Evolutionary conservation across 1,140 invertebrate species (phyloP).

Genomic region (Sitobion miscanthi): DNA sequence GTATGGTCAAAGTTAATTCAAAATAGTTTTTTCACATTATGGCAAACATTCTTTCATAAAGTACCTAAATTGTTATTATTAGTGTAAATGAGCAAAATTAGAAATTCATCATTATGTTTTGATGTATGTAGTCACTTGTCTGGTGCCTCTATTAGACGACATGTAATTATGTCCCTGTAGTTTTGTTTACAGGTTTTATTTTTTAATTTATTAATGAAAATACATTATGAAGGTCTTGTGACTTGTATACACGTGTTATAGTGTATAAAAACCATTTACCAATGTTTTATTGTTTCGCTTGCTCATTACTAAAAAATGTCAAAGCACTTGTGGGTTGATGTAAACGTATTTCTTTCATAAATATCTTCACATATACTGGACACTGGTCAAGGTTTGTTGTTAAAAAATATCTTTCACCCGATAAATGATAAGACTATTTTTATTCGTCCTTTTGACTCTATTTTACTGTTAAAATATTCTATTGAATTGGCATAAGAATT

Average conservation of each 20-base stretch:
- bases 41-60: not conserved
- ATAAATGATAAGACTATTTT: conserved; percentile 19
- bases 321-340: not conserved
- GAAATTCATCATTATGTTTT: not conserved
- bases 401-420: not conserved
- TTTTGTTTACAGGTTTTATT: not conserved
- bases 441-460: conserved; percentile 21
- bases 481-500: conserved; percentile 24
- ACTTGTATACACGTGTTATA: not conserved
- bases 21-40: not conserved
- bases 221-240: not conserved
- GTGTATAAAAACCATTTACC: not conserved
- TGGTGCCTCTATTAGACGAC: not conserved
- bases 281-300: conserved; percentile 27
- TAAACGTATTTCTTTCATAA: conserved; percentile 7
- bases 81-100: not conserved
- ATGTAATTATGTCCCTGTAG: not conserved
- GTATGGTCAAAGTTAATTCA: not conserved
- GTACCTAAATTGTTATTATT: not conserved
- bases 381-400: conserved; percentile 28
- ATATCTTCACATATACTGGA: not conserved
- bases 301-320: not conserved
- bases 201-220: not conserved
- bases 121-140: not conserved
- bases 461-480: conserved; percentile 22